phyloP scores from a whole-genome alignment of 2,797 vertebrate species.

The Amblyraja radiata region DNA sequence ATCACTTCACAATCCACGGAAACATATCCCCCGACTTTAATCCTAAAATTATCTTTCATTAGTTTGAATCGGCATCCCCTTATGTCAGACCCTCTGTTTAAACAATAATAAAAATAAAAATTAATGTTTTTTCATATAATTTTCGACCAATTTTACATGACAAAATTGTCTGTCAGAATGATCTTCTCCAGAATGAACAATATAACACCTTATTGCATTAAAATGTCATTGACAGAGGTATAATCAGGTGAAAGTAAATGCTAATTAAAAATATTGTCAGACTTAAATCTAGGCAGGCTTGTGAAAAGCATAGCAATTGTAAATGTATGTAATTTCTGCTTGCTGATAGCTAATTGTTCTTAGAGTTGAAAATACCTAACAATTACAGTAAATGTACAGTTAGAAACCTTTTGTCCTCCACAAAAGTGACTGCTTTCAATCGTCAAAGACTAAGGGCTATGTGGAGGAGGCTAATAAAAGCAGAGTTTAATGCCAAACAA shows the following conservation, averaged over 20 bases:
- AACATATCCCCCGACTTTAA: background rate
- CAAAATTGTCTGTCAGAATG: background rate
- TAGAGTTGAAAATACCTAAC: background rate
- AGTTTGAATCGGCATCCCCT: background rate
- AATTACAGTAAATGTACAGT: background rate
- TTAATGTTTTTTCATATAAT: background rate
- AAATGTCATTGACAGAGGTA: background rate
- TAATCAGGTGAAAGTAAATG: background rate
- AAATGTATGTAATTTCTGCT: background rate
- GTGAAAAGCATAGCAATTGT: background rate
- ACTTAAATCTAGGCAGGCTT: background rate
- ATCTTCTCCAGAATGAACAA: background rate
- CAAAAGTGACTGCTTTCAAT: background rate
- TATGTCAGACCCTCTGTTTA: background rate
- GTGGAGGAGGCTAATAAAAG: background rate
- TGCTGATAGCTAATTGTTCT: background rate
- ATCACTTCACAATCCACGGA: background rate
- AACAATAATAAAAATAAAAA: background rate
- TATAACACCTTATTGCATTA: background rate
- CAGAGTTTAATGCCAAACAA: background rate
- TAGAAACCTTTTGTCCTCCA: background rate
- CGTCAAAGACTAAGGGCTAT: background rate
- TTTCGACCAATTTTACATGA: background rate
- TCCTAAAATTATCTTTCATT: background rate
- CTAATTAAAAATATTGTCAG: background rate